Percentiles rank a stretch among this genome's conserved stretches.
Evolutionary conservation across 2,888 invertebrate species (phyloP).

Genomic region (Phania funesta): DNA sequence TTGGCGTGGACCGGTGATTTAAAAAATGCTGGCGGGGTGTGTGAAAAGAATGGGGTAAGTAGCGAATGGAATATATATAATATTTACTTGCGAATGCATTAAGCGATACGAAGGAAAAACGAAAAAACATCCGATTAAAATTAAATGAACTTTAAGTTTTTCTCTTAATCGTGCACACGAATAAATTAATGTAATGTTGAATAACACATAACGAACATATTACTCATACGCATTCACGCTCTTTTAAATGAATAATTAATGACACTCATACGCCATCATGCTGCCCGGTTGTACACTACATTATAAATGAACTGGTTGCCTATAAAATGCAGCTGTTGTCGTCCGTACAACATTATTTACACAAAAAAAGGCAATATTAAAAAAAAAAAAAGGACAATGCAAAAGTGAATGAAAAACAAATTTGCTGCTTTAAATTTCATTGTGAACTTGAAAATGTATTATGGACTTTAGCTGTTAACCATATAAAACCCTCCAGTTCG

Average conservation of each 20-base stretch:
- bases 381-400: conserved; percentile 2
- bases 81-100: background rate
- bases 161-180: background rate
- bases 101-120: background rate
- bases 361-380: background rate
- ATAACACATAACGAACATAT: conserved; percentile 13
- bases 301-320: conserved; percentile 31
- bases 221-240: conserved; percentile 39
- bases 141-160: background rate
- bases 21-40: conserved; percentile 98
- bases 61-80: background rate
- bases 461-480: conserved; percentile 37
- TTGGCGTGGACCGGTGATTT: conserved; percentile 98
- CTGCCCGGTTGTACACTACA: background rate
- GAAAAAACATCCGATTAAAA: background rate
- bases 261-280: conserved; percentile 34
- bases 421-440: conserved; percentile 22
- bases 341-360: conserved; percentile 11
- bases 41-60: conserved; percentile 96
- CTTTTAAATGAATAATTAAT: conserved; percentile 52
- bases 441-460: conserved; percentile 63
- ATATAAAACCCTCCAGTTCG: background rate
- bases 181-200: conserved; percentile 37
- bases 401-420: background rate
- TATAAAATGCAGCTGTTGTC: conserved; percentile 18